These are phyloP conservation scores for Pseudobourletiella spinata DNA, from an alignment of 1,140 invertebrate species.

Conservation along the genomic window DNA sequence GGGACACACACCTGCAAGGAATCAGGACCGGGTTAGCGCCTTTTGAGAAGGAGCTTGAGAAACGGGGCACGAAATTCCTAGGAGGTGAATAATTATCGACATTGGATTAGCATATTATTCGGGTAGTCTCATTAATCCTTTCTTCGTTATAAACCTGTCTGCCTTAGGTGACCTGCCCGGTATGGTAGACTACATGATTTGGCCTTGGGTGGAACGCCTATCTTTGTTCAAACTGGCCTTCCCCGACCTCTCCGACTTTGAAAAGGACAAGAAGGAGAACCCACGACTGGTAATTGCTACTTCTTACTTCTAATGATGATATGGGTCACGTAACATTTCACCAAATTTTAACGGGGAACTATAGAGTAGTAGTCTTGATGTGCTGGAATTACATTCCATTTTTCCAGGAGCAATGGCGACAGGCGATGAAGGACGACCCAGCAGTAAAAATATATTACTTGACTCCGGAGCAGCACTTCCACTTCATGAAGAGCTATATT, in stretches of 20 bases:
- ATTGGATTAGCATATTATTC: background rate
- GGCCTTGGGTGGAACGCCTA: constrained; percentile 75
- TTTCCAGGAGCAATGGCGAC: constrained; percentile 56
- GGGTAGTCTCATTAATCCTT: too few relatives aligned
- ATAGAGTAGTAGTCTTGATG: background rate
- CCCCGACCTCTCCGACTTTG: constrained; percentile 26
- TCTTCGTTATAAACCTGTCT: too few relatives aligned
- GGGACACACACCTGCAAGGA: too few relatives aligned
- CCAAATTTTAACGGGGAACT: background rate
- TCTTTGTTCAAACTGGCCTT: constrained; percentile 26
- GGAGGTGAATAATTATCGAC: constrained; percentile 30
- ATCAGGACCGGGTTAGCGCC: constrained; percentile 28
- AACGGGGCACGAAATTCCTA: constrained; percentile 36
- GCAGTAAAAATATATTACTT: constrained; percentile 57
- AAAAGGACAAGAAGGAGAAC: constrained; percentile 23
- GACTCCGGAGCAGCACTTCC: constrained; percentile 57
- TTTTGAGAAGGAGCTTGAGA: constrained; percentile 37
- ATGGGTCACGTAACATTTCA: too few relatives aligned
- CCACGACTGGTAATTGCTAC: constrained; percentile 42
- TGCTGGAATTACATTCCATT: background rate
- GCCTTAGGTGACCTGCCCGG: constrained; percentile 48
- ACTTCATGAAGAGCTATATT: constrained; percentile 56
- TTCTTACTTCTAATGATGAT: background rate
- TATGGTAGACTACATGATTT: constrained; percentile 84
- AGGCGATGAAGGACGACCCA: constrained; percentile 57